Base-by-base conservation (phyloP, 2,888 invertebrate genomes). In the Merodon equestris region DNA sequence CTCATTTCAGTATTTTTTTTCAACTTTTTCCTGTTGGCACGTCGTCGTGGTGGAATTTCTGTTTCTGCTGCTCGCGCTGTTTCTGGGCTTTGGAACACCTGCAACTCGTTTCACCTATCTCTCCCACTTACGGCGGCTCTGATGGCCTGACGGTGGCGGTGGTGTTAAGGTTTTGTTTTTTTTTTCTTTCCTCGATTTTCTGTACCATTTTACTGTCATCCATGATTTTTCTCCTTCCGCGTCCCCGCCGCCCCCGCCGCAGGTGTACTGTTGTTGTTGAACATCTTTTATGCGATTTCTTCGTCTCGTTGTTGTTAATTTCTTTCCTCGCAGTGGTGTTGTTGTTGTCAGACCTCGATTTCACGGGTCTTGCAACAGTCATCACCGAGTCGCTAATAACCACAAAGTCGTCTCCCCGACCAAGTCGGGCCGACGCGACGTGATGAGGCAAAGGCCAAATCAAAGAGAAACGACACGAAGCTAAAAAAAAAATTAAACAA, bases 281-380 rank as follows among this genome's bases (percentile, higher is more conserved):
- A 58, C 74, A 73, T 70, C 79, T 79, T 79, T 70, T 18, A 68
- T 58, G 79, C 53, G 57, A 13, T 47, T 73, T 60, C 68, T 76
- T 45, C 27, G 7, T 50, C 40, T 13, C 42, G 0, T 36, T 58
- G 53, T 58, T 40, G 58, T 71, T 54, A 58, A 58, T 70, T 70
- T 71, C 71, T 71, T 70, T 50, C 67, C 70, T 60, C 48, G 51
- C 53, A 53, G 27, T 47, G 27, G 42, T 74, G 57, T 67, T 4
- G 27, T 27, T 70, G 58, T 79, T 63, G 54, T 74, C 68, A 79
- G 74, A 79, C 79, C 79, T 64, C 79, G 79, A 79, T 79, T 79
- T 79, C 74, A 79, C 70, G 79, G 79, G 64, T 73, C 79, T 79
- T 79, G 79, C 79, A 79, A 79, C 74, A 79, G 64, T 64, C 74